Conservation (phyloP, 2,888 invertebrate genomes). For the Brachyopa scutellaris region DNA sequence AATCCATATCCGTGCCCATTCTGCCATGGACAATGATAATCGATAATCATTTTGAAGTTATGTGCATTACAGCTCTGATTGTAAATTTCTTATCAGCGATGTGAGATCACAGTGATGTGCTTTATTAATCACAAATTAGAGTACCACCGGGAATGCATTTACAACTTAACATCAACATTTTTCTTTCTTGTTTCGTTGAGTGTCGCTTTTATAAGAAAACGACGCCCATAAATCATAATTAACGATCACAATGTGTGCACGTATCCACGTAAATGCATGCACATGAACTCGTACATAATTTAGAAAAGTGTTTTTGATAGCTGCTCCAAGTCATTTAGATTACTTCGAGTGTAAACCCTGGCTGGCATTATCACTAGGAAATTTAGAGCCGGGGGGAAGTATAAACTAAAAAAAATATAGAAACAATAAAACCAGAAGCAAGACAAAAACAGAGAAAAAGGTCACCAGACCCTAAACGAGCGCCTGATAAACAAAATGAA, state of each 20-base stretch:
- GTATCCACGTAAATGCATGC: too few relatives aligned
- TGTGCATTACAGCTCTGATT: neutral
- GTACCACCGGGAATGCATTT: too few relatives aligned
- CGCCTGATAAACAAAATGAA: slow-evolving; percentile 41
- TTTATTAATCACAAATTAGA: slow-evolving; percentile 17
- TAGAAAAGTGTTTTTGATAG: slow-evolving; percentile 26
- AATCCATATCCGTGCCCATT: slow-evolving; percentile 25
- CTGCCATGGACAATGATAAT: slow-evolving; percentile 23
- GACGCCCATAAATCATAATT: slow-evolving; percentile 63
- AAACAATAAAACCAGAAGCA: slow-evolving; percentile 31
- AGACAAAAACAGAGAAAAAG: slow-evolving; percentile 43
- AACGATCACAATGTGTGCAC: slow-evolving; percentile 16
- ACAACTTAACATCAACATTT: too few relatives aligned
- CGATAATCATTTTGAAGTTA: slow-evolving; percentile 29
- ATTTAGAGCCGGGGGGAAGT: neutral
- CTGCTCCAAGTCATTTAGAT: neutral
- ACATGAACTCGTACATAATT: too few relatives aligned
- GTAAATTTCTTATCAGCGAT: slow-evolving; percentile 16
- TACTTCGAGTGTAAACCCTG: neutral
- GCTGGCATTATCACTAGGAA: slow-evolving; percentile 7
- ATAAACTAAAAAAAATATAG: slow-evolving; percentile 16
- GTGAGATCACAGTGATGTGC: slow-evolving; percentile 42
- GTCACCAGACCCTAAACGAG: slow-evolving; percentile 17
- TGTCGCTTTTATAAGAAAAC: neutral
- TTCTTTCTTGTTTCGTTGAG: neutral